These are phyloP conservation scores for Patagioenas fasciata DNA, from an alignment of 2,113 vertebrate genomes.

Conservation along the genomic window DNA sequence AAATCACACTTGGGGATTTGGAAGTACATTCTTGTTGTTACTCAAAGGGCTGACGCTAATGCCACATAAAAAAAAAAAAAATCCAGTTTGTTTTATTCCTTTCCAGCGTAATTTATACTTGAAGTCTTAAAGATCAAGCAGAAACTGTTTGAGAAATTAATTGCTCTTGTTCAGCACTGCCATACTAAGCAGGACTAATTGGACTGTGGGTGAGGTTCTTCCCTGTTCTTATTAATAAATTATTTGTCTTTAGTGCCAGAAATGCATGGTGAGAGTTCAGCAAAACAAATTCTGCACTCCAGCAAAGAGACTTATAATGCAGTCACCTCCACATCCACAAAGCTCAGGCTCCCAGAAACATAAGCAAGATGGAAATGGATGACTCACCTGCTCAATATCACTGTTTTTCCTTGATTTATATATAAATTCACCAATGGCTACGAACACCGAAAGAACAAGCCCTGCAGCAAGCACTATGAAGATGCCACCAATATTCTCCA, in stretches of 20 bases:
- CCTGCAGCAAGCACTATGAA: conserved; percentile 96
- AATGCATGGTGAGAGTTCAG: background rate
- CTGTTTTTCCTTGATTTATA: conserved; percentile 93
- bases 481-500: conserved; percentile 98
- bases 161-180: conserved; percentile 7
- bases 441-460: conserved; percentile 95
- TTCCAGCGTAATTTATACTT: background rate
- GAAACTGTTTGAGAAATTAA: conserved; percentile 30
- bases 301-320: background rate
- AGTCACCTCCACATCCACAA: background rate
- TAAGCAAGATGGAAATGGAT: background rate
- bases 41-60: background rate
- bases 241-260: background rate
- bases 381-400: conserved; percentile 92
- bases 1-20: background rate
- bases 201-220: background rate
- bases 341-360: background rate
- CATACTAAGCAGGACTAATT: conserved; percentile 16
- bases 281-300: background rate
- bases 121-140: conserved; percentile 21
- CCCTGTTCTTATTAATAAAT: conserved; percentile 25
- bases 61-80: background rate
- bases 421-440: conserved; percentile 96
- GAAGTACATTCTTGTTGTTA: background rate
- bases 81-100: background rate